A percentile compares a stretch with the other conserved stretches of the same genome.
Conservation (phyloP, 1,140 invertebrate species). For the Polypedilum vanderplanki region DNA sequence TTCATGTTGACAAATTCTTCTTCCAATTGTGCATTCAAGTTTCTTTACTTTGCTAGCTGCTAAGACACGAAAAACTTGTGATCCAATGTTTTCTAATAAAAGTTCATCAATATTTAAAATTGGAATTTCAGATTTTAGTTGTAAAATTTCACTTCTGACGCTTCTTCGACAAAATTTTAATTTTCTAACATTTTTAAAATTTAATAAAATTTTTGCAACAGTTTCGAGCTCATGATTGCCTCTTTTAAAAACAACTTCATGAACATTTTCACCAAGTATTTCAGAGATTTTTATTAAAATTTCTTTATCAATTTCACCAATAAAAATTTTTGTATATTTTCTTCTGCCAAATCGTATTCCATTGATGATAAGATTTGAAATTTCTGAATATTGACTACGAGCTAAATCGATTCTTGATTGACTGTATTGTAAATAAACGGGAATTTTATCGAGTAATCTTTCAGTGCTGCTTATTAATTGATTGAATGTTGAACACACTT, state of each 20-base stretch:
- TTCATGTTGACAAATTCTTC: slow-evolving; percentile 5
- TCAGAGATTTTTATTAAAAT: neutral
- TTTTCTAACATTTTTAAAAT: neutral
- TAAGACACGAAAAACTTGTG: neutral
- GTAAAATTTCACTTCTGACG: neutral
- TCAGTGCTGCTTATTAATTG: neutral
- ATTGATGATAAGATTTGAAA: neutral
- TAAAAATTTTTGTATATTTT: neutral
- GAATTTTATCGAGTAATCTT: neutral
- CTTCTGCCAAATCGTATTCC: neutral
- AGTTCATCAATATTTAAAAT: neutral
- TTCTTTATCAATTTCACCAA: neutral
- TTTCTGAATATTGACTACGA: neutral
- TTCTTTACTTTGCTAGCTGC: neutral
- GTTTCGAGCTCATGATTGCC: neutral
- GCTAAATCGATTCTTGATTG: neutral
- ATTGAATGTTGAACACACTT: slow-evolving; percentile 7
- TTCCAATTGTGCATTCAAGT: neutral
- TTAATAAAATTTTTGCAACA: neutral
- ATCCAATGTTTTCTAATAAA: neutral
- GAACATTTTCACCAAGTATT: neutral
- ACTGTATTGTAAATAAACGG: neutral
- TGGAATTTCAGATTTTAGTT: neutral
- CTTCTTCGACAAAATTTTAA: slow-evolving; percentile 4
- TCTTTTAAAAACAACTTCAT: neutral